phyloP scores from a whole-genome alignment of 1,140 invertebrate species.

The Lasioglossum baleicum region DNA sequence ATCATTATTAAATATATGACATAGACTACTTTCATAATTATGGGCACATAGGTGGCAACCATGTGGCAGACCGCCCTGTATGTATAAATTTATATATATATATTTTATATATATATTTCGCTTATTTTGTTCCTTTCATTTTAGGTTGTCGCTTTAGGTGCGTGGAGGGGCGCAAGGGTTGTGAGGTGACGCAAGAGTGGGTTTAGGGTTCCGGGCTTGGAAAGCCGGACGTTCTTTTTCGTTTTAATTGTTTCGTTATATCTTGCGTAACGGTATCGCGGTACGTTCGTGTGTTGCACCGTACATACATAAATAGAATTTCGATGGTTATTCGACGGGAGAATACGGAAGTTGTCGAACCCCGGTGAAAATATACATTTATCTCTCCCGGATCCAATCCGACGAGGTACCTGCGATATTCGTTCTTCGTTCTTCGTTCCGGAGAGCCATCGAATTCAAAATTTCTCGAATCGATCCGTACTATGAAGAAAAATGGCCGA shows the following conservation, averaged over 20 bases:
- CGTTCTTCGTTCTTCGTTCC: too few species aligned
- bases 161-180: slow-evolving; percentile 7
- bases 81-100: too few species aligned
- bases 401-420: too few species aligned
- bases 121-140: background rate
- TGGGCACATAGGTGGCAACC: too few species aligned
- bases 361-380: too few species aligned
- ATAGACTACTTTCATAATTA: too few species aligned
- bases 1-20: too few species aligned
- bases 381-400: too few species aligned
- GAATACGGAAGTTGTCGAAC: background rate
- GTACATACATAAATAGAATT: background rate
- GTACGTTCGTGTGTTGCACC: slow-evolving; percentile 33
- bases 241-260: slow-evolving; percentile 49
- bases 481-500: too few species aligned
- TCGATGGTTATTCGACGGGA: background rate
- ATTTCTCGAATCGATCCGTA: too few species aligned
- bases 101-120: background rate
- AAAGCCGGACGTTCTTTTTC: background rate
- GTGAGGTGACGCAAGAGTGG: background rate
- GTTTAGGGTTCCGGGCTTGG: slow-evolving; percentile 25
- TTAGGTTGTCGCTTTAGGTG: background rate
- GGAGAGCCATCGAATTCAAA: too few species aligned
- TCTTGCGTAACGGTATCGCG: slow-evolving; percentile 3
- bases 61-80: too few species aligned